phyloP scores from a whole-genome alignment of 2,888 invertebrate genomes.

The Diloba caeruleocephala region DNA sequence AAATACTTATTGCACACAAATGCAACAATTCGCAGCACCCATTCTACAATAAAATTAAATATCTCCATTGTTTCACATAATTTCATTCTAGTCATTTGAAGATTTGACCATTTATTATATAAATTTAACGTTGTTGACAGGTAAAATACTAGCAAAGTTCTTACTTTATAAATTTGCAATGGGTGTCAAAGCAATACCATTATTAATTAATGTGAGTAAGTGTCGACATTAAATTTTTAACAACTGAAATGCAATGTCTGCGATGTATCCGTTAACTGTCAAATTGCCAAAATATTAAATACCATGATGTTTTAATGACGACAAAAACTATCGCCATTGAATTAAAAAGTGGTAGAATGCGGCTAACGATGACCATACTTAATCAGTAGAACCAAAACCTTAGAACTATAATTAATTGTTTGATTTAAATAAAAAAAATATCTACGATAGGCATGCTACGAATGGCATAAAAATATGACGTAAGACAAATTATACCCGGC shows the following conservation, averaged over 20 bases:
- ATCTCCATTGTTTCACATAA: not conserved
- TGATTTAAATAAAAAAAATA: conserved; percentile 14
- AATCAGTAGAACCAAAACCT: conserved; percentile 37
- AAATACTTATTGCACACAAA: conserved; percentile 10
- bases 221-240: conserved; percentile 9
- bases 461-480: conserved; percentile 14
- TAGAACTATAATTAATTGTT: conserved; percentile 23
- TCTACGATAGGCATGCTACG: too few species aligned
- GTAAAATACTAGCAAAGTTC: not conserved
- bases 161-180: too few species aligned
- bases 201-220: too few species aligned
- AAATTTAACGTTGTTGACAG: not conserved
- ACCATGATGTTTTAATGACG: conserved; percentile 52
- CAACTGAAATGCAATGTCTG: conserved; percentile 37
- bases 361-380: conserved; percentile 43
- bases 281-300: conserved; percentile 57
- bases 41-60: conserved; percentile 2
- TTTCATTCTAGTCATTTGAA: not conserved
- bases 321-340: conserved; percentile 55
- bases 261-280: conserved; percentile 52
- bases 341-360: conserved; percentile 50
- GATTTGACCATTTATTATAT: not conserved
- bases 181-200: too few species aligned
- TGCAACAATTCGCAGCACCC: too few species aligned
- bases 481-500: conserved; percentile 19